Conservation (phyloP, 2,113 vertebrate genomes). For the Pogona vitticeps region DNA sequence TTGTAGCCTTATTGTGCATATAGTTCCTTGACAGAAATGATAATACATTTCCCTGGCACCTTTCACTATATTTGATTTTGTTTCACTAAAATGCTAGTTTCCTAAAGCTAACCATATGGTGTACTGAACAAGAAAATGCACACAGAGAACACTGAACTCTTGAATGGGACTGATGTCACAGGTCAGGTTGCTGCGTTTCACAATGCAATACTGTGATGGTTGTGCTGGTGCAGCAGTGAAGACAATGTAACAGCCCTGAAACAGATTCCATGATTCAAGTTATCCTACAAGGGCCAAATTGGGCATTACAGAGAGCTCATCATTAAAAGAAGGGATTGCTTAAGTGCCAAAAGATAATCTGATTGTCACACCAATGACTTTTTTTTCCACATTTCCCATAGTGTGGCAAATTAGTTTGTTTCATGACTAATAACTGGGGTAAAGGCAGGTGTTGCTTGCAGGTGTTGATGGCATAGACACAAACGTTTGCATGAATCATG, state of each 20-base stretch:
- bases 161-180: not conserved
- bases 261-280: not conserved
- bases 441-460: too few relatives aligned
- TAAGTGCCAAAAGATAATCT: too few relatives aligned
- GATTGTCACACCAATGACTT: too few relatives aligned
- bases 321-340: too few relatives aligned
- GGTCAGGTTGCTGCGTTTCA: not conserved
- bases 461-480: too few relatives aligned
- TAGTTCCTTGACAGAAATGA: not conserved
- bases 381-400: too few relatives aligned
- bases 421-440: too few relatives aligned
- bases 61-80: not conserved
- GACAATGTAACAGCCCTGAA: not conserved
- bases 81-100: not conserved
- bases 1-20: not conserved
- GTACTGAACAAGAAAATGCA: not conserved
- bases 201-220: not conserved
- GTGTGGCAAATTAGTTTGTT: too few relatives aligned
- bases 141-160: too few relatives aligned
- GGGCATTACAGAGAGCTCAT: too few relatives aligned
- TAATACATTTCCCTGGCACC: not conserved
- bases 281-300: not conserved
- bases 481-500: not conserved
- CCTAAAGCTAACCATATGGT: not conserved
- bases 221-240: too few relatives aligned